A percentile compares a stretch with the other conserved stretches of the same genome.
Conservation (phyloP, 1,140 invertebrate species). For the Helicoverpa armigera region DNA sequence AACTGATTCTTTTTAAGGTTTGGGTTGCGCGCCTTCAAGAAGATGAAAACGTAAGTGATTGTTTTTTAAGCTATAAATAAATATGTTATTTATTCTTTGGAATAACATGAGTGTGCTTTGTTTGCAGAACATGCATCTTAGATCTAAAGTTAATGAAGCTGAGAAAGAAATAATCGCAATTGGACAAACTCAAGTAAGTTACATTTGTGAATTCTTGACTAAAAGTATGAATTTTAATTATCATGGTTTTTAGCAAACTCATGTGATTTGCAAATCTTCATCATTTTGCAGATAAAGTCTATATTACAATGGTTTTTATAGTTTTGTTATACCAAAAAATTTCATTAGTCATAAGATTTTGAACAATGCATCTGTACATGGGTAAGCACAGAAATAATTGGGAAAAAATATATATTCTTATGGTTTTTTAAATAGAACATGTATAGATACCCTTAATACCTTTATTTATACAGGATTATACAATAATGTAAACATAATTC, state of each 20-base stretch:
- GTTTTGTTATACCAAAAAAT: not conserved
- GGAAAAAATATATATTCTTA: too few species aligned
- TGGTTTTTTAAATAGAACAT: too few species aligned
- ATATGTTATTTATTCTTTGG: not conserved
- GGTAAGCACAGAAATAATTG: too few species aligned
- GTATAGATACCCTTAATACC: too few species aligned
- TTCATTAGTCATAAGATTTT: too few species aligned
- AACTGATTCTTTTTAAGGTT: constrained; percentile 80
- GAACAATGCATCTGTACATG: too few species aligned
- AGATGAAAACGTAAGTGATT: constrained; percentile 87
- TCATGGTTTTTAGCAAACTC: too few species aligned
- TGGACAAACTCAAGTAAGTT: constrained; percentile 86
- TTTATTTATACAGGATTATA: too few species aligned
- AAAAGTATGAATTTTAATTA: not conserved
- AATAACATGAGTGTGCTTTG: constrained; percentile 3
- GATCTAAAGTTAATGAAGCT: constrained; percentile 85
- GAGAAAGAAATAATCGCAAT: constrained; percentile 87
- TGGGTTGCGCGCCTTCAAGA: constrained; percentile 87
- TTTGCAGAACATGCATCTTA: constrained; percentile 83
- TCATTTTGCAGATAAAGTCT: too few species aligned
- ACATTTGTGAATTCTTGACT: constrained; percentile 18
- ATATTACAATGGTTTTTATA: not conserved
- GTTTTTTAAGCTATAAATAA: constrained; percentile 21
- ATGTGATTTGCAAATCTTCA: too few species aligned
- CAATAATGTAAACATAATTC: too few species aligned